These are phyloP conservation scores for Sternarchorhynchus goeldii DNA, from an alignment of 2,797 vertebrate species.

Conservation along the genomic window DNA sequence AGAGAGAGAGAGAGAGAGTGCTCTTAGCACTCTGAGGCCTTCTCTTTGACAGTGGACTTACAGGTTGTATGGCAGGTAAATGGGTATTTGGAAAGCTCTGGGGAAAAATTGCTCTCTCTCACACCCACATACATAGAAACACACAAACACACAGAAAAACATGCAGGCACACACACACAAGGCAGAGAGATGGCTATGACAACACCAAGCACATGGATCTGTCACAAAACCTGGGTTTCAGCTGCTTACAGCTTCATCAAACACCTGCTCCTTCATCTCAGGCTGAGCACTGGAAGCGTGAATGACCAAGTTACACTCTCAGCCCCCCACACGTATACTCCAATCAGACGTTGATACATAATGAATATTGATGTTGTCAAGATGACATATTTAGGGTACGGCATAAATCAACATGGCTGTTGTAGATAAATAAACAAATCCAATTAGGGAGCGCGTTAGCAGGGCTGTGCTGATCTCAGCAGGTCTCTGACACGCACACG, in stretches of 20 bases:
- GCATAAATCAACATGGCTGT: slow-evolving; percentile 42
- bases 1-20: not conserved
- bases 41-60: slow-evolving; percentile 31
- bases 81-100: slow-evolving; percentile 6
- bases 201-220: not conserved
- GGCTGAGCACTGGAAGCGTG: slow-evolving; percentile 13
- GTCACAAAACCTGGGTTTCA: not conserved
- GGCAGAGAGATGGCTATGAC: not conserved
- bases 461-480: slow-evolving; percentile 55
- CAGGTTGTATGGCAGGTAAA: slow-evolving; percentile 44
- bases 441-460: slow-evolving; percentile 53
- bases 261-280: not conserved
- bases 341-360: slow-evolving; percentile 34
- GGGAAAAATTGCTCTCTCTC: not conserved
- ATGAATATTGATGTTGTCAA: slow-evolving; percentile 44
- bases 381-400: slow-evolving; percentile 49
- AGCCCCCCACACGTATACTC: slow-evolving; percentile 30
- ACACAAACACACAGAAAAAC: slow-evolving; percentile 5
- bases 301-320: slow-evolving; percentile 37
- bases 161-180: not conserved
- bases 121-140: slow-evolving; percentile 9
- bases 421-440: slow-evolving; percentile 60
- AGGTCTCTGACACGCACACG: slow-evolving; percentile 39
- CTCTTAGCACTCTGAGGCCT: slow-evolving; percentile 12
- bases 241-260: slow-evolving; percentile 8